phyloP scores from a whole-genome alignment of 2,888 invertebrate species.

The Auanema sp. region DNA sequence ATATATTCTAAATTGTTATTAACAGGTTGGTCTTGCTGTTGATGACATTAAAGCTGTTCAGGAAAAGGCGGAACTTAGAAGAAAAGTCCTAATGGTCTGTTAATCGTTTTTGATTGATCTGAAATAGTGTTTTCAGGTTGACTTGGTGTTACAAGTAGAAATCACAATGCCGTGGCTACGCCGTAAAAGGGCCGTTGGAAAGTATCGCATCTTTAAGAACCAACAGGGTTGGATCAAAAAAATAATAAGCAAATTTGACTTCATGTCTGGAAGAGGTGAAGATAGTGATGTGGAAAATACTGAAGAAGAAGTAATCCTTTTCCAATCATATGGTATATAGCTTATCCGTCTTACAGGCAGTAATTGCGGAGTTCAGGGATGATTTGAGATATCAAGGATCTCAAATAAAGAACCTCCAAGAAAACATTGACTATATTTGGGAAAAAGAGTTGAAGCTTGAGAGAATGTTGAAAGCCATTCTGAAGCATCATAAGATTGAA shows the following conservation, averaged over 20 bases:
- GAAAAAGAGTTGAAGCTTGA: constrained; percentile 39
- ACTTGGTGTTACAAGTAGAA: constrained; percentile 43
- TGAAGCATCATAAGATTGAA: constrained; percentile 11
- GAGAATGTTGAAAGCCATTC: constrained; percentile 14
- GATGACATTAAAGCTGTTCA: constrained; percentile 70
- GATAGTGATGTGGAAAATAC: not conserved
- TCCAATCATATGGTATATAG: not conserved
- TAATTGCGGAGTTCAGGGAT: constrained; percentile 23
- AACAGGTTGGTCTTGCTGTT: constrained; percentile 67
- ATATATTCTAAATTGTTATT: not conserved
- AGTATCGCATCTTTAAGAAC: constrained; percentile 13
- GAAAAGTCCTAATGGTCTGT: constrained; percentile 60
- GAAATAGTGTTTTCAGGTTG: too few species aligned
- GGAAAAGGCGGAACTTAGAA: constrained; percentile 67
- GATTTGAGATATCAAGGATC: constrained; percentile 24
- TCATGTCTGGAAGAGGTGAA: constrained; percentile 10
- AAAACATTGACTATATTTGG: constrained; percentile 39
- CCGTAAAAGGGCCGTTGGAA: constrained; percentile 9
- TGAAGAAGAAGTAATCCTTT: constrained; percentile 17
- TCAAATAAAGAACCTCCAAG: constrained; percentile 29
- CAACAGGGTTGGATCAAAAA: constrained; percentile 2
- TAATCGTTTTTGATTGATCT: too few species aligned
- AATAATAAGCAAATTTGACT: constrained; percentile 10
- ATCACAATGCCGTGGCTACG: constrained; percentile 30
- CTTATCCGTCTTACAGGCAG: constrained; percentile 26